phyloP scores from a whole-genome alignment of 92 coral and sea anemone species.

The Phenganax stokvisi region DNA sequence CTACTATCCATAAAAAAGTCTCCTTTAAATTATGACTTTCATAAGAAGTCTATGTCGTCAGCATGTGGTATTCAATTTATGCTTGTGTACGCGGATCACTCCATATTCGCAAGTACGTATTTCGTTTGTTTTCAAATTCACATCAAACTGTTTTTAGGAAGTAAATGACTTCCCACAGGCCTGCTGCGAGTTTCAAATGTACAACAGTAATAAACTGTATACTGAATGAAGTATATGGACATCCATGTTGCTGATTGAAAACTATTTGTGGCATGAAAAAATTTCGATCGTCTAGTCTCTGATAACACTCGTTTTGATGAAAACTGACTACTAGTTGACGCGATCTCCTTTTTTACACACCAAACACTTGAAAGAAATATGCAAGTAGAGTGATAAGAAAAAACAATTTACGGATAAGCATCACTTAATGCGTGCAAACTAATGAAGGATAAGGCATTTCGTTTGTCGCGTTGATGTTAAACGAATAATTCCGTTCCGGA shows the following conservation, averaged over 20 bases:
- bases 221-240: conserved; percentile 2
- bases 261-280: conserved; percentile 3
- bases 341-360: not conserved
- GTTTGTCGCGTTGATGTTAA: conserved; percentile 6
- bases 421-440: not conserved
- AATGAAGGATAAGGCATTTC: not conserved
- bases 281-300: conserved; percentile 3
- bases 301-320: conserved; percentile 22
- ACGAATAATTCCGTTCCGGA: conserved; percentile 11
- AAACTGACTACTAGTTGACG: conserved; percentile 7
- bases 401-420: conserved; percentile 1
- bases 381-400: conserved; percentile 6
- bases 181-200: not conserved
- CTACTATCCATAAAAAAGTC: no score
- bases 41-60: no score
- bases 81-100: not conserved
- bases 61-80: no score
- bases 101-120: not conserved
- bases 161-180: conserved; percentile 14
- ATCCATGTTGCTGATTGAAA: conserved; percentile 7
- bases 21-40: no score
- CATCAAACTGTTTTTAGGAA: not conserved
- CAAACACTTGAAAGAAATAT: conserved; percentile 17
- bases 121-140: conserved; percentile 12
- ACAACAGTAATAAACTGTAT: not conserved